Conservation (phyloP, 1,140 invertebrate genomes). For the Leptonema lineaticorne region DNA sequence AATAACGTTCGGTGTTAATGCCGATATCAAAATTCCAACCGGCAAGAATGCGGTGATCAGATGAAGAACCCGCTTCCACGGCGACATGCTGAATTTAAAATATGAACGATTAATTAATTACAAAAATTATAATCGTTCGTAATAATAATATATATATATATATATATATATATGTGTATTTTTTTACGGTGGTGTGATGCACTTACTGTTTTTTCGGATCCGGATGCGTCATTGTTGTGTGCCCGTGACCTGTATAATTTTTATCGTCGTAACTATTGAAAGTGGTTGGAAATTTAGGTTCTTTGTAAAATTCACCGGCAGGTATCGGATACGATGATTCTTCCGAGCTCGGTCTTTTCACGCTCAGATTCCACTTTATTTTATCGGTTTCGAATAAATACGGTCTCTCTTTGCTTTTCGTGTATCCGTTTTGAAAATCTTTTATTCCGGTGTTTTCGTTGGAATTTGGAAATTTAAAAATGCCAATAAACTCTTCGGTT, state of each 20-base stretch:
- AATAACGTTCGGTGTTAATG: constrained; percentile 52
- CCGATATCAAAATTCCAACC: constrained; percentile 53
- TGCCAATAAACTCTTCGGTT: constrained; percentile 9
- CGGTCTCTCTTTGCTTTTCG: constrained; percentile 18
- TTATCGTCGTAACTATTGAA: constrained; percentile 24
- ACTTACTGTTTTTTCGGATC: background rate
- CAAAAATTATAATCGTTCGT: background rate
- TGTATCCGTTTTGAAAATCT: background rate
- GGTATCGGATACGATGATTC: constrained; percentile 23
- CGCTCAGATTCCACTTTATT: constrained; percentile 17
- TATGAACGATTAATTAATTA: background rate
- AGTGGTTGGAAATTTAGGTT: constrained; percentile 31
- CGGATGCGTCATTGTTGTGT: background rate
- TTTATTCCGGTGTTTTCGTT: constrained; percentile 10
- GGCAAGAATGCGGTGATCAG: constrained; percentile 53
- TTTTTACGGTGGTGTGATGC: background rate
- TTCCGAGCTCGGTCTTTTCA: constrained; percentile 5
- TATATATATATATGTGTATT: too few relatives aligned
- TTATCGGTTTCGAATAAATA: constrained; percentile 31
- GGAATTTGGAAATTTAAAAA: constrained; percentile 25
- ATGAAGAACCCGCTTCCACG: constrained; percentile 52
- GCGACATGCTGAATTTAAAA: constrained; percentile 30
- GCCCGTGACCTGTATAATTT: constrained; percentile 5
- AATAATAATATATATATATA: too few relatives aligned
- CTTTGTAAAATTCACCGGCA: constrained; percentile 38